phyloP scores from a whole-genome alignment of 2,113 vertebrate genomes.

The Epinephelus fuscoguttatus region DNA sequence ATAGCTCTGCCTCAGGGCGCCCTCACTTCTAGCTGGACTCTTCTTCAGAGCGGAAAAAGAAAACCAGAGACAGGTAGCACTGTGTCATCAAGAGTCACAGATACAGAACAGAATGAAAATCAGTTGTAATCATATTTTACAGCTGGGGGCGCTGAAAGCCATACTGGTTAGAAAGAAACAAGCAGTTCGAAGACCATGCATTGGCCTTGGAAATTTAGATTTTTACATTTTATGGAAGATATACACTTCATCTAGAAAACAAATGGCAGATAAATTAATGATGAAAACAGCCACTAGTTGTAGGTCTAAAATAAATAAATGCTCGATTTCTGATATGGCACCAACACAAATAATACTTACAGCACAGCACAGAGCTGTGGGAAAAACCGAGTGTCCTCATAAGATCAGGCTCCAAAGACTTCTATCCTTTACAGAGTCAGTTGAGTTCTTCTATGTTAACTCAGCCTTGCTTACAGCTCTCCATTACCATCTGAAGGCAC shows the following conservation, averaged over 20 bases:
- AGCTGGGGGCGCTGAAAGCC: background rate
- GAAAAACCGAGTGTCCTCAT: conserved; percentile 25
- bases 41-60: conserved; percentile 1
- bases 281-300: no score
- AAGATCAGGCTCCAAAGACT: background rate
- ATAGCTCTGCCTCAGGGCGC: conserved; percentile 60
- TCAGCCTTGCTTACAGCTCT: conserved; percentile 11
- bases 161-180: no score
- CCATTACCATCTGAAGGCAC: background rate
- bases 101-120: background rate
- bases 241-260: no score
- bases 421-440: conserved; percentile 15
- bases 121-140: background rate
- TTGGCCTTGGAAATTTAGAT: background rate
- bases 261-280: background rate
- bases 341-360: conserved; percentile 28
- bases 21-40: conserved; percentile 18
- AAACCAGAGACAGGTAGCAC: background rate
- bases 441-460: background rate
- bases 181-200: no score
- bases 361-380: conserved; percentile 39
- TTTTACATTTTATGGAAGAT: background rate
- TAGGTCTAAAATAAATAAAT: no score
- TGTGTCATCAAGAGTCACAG: background rate
- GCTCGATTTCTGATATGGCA: background rate